Percentiles rank a stretch among this genome's conserved stretches.
Evolutionary conservation across 2,888 invertebrate species (phyloP).

Genomic region (Salpingus planirostris): DNA sequence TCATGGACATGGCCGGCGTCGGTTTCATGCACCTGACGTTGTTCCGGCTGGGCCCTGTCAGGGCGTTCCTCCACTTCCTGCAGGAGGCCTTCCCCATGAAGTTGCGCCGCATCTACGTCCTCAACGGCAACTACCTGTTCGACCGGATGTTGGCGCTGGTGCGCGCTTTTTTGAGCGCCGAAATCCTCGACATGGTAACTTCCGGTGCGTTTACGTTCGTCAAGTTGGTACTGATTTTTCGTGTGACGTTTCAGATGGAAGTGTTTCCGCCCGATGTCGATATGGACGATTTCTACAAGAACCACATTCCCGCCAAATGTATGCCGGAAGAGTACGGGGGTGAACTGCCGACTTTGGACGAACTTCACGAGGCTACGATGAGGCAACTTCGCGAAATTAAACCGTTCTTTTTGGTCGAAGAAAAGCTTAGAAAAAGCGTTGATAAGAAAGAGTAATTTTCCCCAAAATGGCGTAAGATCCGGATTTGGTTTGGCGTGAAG

Average conservation of each 20-base stretch:
- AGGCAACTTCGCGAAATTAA: background rate
- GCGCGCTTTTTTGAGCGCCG: constrained; percentile 32
- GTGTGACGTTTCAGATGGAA: constrained; percentile 44
- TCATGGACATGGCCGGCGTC: constrained; percentile 29
- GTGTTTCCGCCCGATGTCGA: constrained; percentile 50
- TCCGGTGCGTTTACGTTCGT: constrained; percentile 3
- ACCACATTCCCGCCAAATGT: constrained; percentile 19
- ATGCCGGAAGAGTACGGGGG: constrained; percentile 53
- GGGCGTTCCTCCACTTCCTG: constrained; percentile 26
- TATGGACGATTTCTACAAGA: constrained; percentile 41
- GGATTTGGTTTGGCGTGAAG: too few species aligned
- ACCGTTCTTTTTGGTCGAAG: background rate
- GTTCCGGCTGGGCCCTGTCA: constrained; percentile 22
- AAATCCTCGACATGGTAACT: constrained; percentile 25
- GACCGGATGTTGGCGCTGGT: constrained; percentile 36
- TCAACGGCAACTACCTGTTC: constrained; percentile 39
- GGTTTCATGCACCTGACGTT: constrained; percentile 29
- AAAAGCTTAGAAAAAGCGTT: too few species aligned
- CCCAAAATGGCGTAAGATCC: too few species aligned
- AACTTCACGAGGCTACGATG: background rate
- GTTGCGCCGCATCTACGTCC: constrained; percentile 38
- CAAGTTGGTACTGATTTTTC: background rate
- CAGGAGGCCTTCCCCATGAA: constrained; percentile 38
- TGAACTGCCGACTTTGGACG: background rate
- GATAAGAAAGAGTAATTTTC: too few species aligned